These are phyloP conservation scores for Delichon dasypus DNA, from an alignment of 2,797 vertebrate species.

Conservation along the genomic window DNA sequence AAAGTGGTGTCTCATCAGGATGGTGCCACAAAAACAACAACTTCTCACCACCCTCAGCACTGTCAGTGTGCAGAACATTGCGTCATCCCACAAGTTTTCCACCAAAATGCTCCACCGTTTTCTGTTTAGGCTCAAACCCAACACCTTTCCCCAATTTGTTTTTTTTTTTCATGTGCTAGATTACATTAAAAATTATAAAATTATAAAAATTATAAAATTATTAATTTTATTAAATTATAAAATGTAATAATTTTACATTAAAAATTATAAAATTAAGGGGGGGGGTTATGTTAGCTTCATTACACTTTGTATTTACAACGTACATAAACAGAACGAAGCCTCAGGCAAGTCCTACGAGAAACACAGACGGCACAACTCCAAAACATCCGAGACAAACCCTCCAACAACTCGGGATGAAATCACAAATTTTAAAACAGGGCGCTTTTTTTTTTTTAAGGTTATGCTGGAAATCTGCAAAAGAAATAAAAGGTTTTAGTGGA, in stretches of 20 bases:
- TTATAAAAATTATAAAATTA: not conserved
- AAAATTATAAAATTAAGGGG: not conserved
- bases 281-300: not conserved
- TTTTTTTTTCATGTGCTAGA: not conserved
- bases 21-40: fast-evolving
- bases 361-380: fast-evolving
- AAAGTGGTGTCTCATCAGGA: not conserved
- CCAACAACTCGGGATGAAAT: not conserved
- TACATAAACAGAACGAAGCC: fast-evolving
- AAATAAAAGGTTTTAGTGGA: fast-evolving
- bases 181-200: not conserved
- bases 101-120: not conserved
- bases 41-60: not conserved
- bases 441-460: not conserved
- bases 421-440: fast-evolving
- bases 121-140: not conserved
- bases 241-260: no score
- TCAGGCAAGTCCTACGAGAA: not conserved
- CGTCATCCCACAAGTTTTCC: not conserved
- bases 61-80: fast-evolving
- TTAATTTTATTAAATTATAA: no score
- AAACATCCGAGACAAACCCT: not conserved
- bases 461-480: fast-evolving
- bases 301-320: not conserved
- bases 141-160: not conserved